These are phyloP conservation scores for Drosophila nebulosa DNA, from an alignment of 1,140 invertebrate species.

Conservation along the genomic window DNA sequence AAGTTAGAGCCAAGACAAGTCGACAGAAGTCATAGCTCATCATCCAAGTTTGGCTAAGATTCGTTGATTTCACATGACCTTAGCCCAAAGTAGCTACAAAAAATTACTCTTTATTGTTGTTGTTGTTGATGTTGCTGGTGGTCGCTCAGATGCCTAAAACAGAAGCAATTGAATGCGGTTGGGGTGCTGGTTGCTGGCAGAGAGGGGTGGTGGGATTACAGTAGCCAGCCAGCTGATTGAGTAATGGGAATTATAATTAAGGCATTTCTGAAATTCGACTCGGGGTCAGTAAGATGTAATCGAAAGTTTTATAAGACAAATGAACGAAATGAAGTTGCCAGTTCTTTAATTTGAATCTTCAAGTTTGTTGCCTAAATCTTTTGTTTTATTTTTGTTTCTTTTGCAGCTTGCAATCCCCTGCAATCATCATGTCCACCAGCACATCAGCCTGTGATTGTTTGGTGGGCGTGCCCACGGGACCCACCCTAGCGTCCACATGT, in stretches of 20 bases:
- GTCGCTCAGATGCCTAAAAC: neutral
- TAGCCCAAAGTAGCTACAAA: slow-evolving; percentile 5
- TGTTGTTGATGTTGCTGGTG: neutral
- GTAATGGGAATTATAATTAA: neutral
- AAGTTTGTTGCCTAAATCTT: slow-evolving; percentile 54
- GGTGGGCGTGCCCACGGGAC: slow-evolving; percentile 86
- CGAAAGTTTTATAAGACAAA: neutral
- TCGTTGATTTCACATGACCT: slow-evolving; percentile 11
- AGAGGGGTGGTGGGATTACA: neutral
- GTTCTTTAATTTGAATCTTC: neutral
- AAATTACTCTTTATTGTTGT: slow-evolving; percentile 4
- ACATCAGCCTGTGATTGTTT: slow-evolving; percentile 86
- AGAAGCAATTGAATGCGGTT: slow-evolving; percentile 3
- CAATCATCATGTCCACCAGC: slow-evolving; percentile 55
- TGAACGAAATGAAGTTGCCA: neutral
- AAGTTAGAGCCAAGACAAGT: neutral
- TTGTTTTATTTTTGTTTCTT: slow-evolving; percentile 23
- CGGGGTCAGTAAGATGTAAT: neutral
- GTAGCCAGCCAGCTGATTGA: neutral
- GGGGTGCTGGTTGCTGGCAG: too few species aligned
- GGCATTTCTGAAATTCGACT: neutral
- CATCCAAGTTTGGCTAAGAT: slow-evolving; percentile 1
- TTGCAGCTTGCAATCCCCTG: neutral
- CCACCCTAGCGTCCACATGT: slow-evolving; percentile 89
- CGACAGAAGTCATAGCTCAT: slow-evolving; percentile 9